A percentile compares a stretch with the other conserved stretches of the same genome.
These are phyloP conservation scores for Selenia dentaria DNA, from an alignment of 2,888 invertebrate genomes.

Conservation along the genomic window DNA sequence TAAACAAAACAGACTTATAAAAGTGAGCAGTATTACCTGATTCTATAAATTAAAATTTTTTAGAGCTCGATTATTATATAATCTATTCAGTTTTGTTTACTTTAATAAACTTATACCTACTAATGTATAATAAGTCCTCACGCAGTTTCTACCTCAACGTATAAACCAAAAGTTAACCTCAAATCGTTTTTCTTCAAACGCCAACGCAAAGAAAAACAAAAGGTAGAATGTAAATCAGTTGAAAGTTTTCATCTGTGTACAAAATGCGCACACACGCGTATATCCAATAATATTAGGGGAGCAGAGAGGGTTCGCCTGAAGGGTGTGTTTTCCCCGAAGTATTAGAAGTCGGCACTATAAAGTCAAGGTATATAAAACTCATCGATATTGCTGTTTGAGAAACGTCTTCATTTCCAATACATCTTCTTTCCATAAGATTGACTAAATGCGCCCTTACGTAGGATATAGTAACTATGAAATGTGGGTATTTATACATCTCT, in stretches of 20 bases:
- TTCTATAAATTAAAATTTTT: too few relatives aligned
- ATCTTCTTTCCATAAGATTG: constrained; percentile 22
- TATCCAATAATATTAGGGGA: constrained; percentile 76
- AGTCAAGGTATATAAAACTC: constrained; percentile 76
- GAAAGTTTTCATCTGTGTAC: constrained; percentile 64
- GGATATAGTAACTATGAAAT: too few relatives aligned
- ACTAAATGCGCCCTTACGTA: constrained; percentile 7
- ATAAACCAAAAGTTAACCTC: constrained; percentile 9
- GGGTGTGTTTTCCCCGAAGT: constrained; percentile 73
- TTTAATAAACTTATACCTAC: too few relatives aligned
- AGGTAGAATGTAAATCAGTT: constrained; percentile 59
- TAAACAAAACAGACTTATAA: too few relatives aligned
- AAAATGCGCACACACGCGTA: constrained; percentile 62
- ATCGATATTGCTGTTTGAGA: constrained; percentile 63
- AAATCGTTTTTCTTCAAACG: constrained; percentile 27
- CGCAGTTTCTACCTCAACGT: constrained; percentile 15
- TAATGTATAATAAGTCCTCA: too few relatives aligned
- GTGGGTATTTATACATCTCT: too few relatives aligned
- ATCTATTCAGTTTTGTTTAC: too few relatives aligned
- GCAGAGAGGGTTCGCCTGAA: constrained; percentile 54
- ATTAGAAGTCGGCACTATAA: constrained; percentile 62
- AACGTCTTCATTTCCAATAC: constrained; percentile 15
- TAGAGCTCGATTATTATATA: too few relatives aligned
- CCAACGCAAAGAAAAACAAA: constrained; percentile 34
- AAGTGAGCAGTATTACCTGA: too few relatives aligned